A percentile compares a stretch with the other conserved stretches of the same genome.
These are phyloP conservation scores for Carassius auratus DNA, from an alignment of 2,113 vertebrate genomes.

Conservation along the genomic window DNA sequence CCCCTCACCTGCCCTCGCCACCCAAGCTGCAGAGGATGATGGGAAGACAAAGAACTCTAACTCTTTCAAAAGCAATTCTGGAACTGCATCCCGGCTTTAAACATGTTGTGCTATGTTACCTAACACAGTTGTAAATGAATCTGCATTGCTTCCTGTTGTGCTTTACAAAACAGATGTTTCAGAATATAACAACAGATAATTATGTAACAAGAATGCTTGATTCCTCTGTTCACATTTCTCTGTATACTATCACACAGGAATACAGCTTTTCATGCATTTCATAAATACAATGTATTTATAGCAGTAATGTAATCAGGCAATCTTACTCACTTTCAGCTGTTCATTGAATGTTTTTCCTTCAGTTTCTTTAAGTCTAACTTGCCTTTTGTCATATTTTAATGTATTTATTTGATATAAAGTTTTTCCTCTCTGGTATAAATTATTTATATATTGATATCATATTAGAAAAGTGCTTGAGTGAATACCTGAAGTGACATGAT, in stretches of 20 bases:
- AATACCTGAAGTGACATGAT: background rate
- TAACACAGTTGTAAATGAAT: background rate
- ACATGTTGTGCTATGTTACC: background rate
- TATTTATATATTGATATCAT: background rate
- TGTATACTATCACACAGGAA: background rate
- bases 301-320: too few species aligned
- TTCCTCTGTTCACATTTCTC: constrained; percentile 7
- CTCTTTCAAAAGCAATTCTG: constrained; percentile 47
- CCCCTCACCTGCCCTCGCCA: constrained; percentile 78
- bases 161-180: background rate
- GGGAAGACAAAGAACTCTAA: constrained; percentile 61
- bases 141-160: background rate
- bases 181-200: background rate
- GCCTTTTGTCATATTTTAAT: background rate
- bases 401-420: background rate
- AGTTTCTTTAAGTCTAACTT: background rate
- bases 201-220: background rate
- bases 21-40: constrained; percentile 61
- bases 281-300: background rate
- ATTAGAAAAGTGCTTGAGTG: background rate
- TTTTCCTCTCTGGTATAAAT: background rate
- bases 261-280: background rate
- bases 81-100: constrained; percentile 60
- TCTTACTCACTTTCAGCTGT: background rate
- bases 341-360: background rate